Base-by-base conservation (phyloP, 2,888 invertebrate species). In the Hypomecis atomaria region DNA sequence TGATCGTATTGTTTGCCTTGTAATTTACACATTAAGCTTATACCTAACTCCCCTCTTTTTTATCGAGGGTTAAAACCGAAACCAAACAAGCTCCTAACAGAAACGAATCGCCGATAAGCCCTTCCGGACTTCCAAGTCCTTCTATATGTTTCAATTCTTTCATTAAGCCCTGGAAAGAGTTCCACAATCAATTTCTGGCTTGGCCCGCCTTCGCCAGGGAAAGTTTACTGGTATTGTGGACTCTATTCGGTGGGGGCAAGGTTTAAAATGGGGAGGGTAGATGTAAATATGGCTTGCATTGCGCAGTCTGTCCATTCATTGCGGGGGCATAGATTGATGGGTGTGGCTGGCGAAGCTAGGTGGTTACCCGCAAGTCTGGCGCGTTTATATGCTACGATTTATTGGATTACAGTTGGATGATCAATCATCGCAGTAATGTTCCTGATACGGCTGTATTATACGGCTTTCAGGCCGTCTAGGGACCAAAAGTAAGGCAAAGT, bases 301-400 rank as follows among this genome's bases (percentile, higher is more conserved):
- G 78, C 76, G 78, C 71, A 78, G 85, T 78, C 84, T 88, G 90
- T 89, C 88, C 90, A 89, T 90, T 88, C 88, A 85, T 90, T 89
- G 89, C 83, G 85, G 87, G 85, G 81, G 89, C 89, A 87, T 87
- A 88, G 91, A 91, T 90, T 90, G 91, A 91, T 91, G 86, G 84
- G 83, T 81, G 85, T 80, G 86, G 89, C 82, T 68, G 82, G 78
- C 71, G 78, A 75, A 85, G 87, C 87, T 86, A 84, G 85, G 84
- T 86, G 86, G 89, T 83, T 85, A 77, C 78, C 86, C 83, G 78
- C 87, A 81, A 84, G 83, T 77, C 76, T 74, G 59, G 72, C 43
- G 37, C 59, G 4, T 77, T 87, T 85, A 85, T 40, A 72, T 13
- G 36, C 10, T 52, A 79, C 84, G 87, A 87, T 75, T 71, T 62